Evolutionary conservation across 2,797 vertebrate genomes (phyloP), one percentile per base, ranked within the genome.

Genomic region (Phylloscopus collybita): DNA sequence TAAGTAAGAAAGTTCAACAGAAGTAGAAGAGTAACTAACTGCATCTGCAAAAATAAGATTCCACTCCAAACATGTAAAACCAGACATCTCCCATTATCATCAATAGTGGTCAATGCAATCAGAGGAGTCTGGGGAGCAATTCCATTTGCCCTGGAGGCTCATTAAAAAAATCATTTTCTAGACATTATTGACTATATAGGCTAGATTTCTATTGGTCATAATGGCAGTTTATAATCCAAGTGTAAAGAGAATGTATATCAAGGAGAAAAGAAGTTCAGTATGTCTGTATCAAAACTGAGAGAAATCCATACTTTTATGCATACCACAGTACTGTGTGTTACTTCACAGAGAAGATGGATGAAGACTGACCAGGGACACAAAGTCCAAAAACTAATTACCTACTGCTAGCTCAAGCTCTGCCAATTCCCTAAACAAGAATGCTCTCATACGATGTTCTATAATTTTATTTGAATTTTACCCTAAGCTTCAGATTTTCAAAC

Each of bases 131-230:
- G 27, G 71, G 88, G 78, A 89, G 44, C 59, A 73, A 87, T 92
- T 95, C 62, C 61, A 61, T 66, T 93, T 84, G 62, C 59, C 56
- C 51, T 75, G 44, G 44, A 81, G 64, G 40, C 42, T 88, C 67
- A 70, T 79, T 81, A 90, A 92, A 90, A 54, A 86, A 86, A 94
- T 81, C 59, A 85, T 70, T 88, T 78, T 79, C 54, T 30, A 73
- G 78, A 89, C 74, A 62, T 51, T 86, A 86, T 49, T 93, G 91
- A 81, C 62, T 36, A 38, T 36, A 81, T 59, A 69, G 73, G 64
- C 51, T 86, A 79, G 66, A 93, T 69, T 30, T 79, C 71, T 72
- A 69, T 34, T 81, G 70, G 67, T 62, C 54, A 49, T 26, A 84
- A 92, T 3, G 20, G 44, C 59, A 92, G 6, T 17, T 60, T 65